phyloP scores from a whole-genome alignment of 2,797 vertebrate species.

The Eleutherodactylus coqui region DNA sequence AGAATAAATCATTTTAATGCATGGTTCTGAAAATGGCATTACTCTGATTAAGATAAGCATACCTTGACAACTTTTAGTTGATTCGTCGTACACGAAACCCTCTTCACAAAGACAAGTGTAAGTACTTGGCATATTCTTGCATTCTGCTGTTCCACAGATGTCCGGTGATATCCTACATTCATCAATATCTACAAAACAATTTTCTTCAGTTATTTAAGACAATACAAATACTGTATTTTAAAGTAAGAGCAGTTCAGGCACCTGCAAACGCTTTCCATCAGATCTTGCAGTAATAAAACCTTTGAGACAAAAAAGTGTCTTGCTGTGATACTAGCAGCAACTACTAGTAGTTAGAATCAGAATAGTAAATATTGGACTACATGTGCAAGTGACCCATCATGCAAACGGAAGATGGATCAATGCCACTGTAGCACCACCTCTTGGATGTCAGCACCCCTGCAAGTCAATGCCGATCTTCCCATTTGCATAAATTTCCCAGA shows the following conservation, averaged over 20 bases:
- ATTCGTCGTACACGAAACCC: conserved; percentile 83
- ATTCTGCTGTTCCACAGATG: conserved; percentile 88
- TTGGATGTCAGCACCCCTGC: no score
- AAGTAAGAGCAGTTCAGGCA: neutral
- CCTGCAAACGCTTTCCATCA: neutral
- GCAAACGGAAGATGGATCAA: no score
- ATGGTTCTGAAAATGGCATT: neutral
- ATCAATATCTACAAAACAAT: conserved; percentile 82
- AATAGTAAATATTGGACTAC: no score
- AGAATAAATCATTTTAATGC: no score
- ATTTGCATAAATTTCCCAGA: no score
- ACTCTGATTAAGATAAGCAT: conserved; percentile 57
- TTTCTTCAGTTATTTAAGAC: neutral
- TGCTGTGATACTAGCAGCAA: no score
- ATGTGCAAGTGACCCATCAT: no score
- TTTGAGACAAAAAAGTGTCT: no score
- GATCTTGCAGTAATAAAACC: no score
- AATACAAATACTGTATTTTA: neutral
- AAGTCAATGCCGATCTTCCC: no score
- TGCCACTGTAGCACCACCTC: no score
- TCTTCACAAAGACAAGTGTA: conserved; percentile 86
- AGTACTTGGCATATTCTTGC: conserved; percentile 83
- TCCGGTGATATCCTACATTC: conserved; percentile 79
- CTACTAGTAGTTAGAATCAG: no score
- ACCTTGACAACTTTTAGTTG: conserved; percentile 88